Evolutionary conservation across 1,140 invertebrate species (phyloP).

Genomic region (Teleopsis dalmanni): DNA sequence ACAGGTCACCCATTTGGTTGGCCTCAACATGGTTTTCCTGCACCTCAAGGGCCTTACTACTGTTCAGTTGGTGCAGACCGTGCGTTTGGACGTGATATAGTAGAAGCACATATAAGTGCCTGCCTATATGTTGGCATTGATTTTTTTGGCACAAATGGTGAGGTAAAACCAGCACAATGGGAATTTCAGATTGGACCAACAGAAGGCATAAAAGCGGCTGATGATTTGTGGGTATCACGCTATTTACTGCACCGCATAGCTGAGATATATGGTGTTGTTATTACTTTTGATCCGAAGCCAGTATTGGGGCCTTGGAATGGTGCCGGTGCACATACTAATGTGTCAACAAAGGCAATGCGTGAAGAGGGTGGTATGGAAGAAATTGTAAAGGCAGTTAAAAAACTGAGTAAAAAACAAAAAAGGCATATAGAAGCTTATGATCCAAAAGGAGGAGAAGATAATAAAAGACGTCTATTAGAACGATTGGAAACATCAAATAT

Average conservation of each 20-base stretch:
- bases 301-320: constrained; percentile 85
- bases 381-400: constrained; percentile 70
- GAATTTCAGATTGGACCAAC: constrained; percentile 60
- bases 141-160: constrained; percentile 84
- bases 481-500: constrained; percentile 75
- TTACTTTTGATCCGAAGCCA: constrained; percentile 77
- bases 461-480: constrained; percentile 72
- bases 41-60: constrained; percentile 84
- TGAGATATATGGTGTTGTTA: constrained; percentile 84
- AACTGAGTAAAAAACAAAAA: constrained; percentile 69
- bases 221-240: constrained; percentile 78
- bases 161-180: constrained; percentile 87
- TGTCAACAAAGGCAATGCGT: constrained; percentile 80
- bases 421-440: constrained; percentile 87
- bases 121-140: constrained; percentile 86
- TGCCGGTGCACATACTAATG: constrained; percentile 71
- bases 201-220: constrained; percentile 72
- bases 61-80: constrained; percentile 93
- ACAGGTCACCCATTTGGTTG: constrained; percentile 88
- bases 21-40: constrained; percentile 88
- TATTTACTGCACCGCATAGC: constrained; percentile 73
- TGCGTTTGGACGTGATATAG: constrained; percentile 87
- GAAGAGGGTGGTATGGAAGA: constrained; percentile 64
- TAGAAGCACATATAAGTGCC: constrained; percentile 72
- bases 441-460: constrained; percentile 75